phyloP scores from a whole-genome alignment of 1,140 invertebrate species.

The Aphelinus atriplicis region DNA sequence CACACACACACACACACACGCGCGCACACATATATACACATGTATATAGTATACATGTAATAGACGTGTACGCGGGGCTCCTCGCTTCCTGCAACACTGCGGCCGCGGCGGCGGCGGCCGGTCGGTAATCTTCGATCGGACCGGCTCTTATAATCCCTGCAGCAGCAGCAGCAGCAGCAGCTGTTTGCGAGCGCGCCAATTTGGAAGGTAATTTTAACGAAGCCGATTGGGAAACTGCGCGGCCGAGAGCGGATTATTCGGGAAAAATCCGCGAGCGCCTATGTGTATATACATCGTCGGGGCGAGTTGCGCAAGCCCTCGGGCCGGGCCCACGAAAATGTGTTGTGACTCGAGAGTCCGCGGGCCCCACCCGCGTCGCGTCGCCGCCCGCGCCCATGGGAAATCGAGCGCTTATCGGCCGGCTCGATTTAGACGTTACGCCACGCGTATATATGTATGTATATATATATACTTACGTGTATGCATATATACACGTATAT shows the following conservation, averaged over 20 bases:
- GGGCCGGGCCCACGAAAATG: neutral
- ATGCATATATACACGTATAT: no score
- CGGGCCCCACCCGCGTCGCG: no score
- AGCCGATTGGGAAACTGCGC: neutral
- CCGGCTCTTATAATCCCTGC: neutral
- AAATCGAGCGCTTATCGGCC: conserved; percentile 23
- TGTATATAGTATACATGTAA: conserved; percentile 1
- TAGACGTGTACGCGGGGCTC: neutral
- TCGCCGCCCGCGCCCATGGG: conserved; percentile 7
- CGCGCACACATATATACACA: no score
- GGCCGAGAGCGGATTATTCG: neutral
- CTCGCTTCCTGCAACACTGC: conserved; percentile 2
- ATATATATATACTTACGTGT: no score
- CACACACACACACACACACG: no score
- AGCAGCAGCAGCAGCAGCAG: no score
- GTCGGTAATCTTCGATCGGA: conserved; percentile 6
- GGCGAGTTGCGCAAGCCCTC: no score
- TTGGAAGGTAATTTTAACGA: conserved; percentile 24
- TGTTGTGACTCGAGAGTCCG: neutral
- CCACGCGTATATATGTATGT: neutral
- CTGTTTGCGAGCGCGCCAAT: neutral
- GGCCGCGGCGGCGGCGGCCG: neutral
- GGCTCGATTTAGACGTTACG: conserved; percentile 22
- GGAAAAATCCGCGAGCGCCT: neutral
- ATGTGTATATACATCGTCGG: no score